Evolutionary conservation across 1,140 invertebrate genomes (phyloP).

Genomic region (Coboldia fuscipes): DNA sequence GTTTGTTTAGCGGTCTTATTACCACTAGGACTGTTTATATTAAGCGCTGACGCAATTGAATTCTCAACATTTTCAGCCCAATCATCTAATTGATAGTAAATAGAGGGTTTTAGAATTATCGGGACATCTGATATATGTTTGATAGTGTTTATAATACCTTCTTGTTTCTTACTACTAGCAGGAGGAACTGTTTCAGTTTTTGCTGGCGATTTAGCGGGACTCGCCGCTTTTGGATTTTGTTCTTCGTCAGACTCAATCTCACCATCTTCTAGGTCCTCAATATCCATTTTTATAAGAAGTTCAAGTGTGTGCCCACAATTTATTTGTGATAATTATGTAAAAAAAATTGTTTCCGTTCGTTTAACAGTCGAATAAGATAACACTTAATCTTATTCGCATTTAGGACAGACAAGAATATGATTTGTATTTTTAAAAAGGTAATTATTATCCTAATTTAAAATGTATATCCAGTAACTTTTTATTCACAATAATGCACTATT

Average conservation of each 20-base stretch:
- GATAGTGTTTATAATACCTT: slow-evolving; percentile 14
- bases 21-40: slow-evolving; percentile 27
- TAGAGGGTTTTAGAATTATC: slow-evolving; percentile 18
- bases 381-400: too few species aligned
- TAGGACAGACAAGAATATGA: too few species aligned
- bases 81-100: slow-evolving; percentile 30
- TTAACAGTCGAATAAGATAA: too few species aligned
- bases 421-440: too few species aligned
- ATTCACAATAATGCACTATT: too few species aligned
- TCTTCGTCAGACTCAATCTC: slow-evolving; percentile 35
- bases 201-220: slow-evolving; percentile 3
- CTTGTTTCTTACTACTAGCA: slow-evolving; percentile 10
- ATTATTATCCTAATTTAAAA: too few species aligned
- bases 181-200: slow-evolving; percentile 3
- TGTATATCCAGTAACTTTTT: too few species aligned
- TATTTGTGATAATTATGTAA: too few species aligned
- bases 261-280: slow-evolving; percentile 32
- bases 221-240: slow-evolving; percentile 7
- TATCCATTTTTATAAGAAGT: too few species aligned
- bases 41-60: slow-evolving; percentile 41
- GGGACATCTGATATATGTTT: slow-evolving; percentile 24
- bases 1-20: slow-evolving; percentile 19
- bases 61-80: slow-evolving; percentile 56
- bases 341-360: too few species aligned
- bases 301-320: too few species aligned